Evolutionary conservation across 2,888 invertebrate genomes (phyloP).

Genomic region (Octonoba sinensis): DNA sequence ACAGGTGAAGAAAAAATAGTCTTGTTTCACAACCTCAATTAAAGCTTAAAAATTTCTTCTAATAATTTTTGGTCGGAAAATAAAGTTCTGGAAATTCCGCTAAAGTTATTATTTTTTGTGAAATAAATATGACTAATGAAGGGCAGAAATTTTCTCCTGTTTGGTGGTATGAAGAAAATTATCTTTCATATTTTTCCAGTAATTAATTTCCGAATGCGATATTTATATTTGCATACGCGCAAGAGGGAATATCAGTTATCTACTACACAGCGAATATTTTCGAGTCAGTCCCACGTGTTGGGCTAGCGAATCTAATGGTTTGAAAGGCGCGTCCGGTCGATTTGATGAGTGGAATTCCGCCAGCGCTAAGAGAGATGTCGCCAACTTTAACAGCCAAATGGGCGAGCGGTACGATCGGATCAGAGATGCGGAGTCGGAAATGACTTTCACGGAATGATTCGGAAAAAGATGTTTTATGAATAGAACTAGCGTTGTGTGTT

Average conservation of each 20-base stretch:
- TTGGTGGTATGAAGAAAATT: too few relatives aligned
- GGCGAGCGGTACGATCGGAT: not conserved
- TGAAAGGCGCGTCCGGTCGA: constrained; percentile 22
- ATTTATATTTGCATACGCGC: not conserved
- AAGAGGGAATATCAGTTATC: not conserved
- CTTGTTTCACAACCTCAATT: too few relatives aligned
- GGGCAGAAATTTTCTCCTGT: too few relatives aligned
- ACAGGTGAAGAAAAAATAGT: too few relatives aligned
- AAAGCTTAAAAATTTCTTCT: too few relatives aligned
- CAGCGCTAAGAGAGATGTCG: constrained; percentile 30
- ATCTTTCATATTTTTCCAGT: too few relatives aligned
- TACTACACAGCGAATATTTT: not conserved
- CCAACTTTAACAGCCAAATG: constrained; percentile 35
- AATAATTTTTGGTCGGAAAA: not conserved
- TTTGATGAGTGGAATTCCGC: constrained; percentile 31
- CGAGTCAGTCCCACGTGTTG: constrained; percentile 35
- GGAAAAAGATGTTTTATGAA: too few relatives aligned
- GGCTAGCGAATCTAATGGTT: constrained; percentile 5
- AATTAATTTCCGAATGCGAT: not conserved
- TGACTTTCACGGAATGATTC: too few relatives aligned
- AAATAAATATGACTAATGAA: too few relatives aligned
- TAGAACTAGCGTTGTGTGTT: too few relatives aligned
- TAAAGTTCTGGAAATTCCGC: not conserved
- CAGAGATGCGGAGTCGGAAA: too few relatives aligned
- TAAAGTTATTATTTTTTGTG: too few relatives aligned